Evolutionary conservation across 2,113 vertebrate species (phyloP).

Genomic region (Misgurnus anguillicaudatus): DNA sequence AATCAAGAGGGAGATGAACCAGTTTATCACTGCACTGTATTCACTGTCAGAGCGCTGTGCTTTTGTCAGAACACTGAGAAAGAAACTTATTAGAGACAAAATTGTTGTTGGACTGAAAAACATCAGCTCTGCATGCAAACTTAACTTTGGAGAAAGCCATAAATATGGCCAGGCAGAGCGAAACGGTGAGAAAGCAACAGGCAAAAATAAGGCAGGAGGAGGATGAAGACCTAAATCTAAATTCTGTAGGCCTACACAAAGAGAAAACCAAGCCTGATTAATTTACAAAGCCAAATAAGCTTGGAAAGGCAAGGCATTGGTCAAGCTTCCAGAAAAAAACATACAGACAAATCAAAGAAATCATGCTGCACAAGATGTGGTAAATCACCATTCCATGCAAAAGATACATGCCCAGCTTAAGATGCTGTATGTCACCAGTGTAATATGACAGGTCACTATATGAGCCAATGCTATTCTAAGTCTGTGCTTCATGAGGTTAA

Average conservation of each 20-base stretch:
- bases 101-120: too few relatives aligned
- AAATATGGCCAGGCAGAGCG: too few relatives aligned
- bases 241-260: constrained; percentile 2
- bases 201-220: too few relatives aligned
- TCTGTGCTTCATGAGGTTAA: background rate
- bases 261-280: background rate
- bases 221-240: background rate
- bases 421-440: too few relatives aligned
- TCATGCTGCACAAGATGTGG: background rate
- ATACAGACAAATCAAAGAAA: background rate
- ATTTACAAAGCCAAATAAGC: background rate
- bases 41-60: too few relatives aligned
- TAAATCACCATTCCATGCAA: background rate
- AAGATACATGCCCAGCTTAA: too few relatives aligned
- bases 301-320: background rate
- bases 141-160: background rate
- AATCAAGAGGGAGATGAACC: too few relatives aligned
- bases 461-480: background rate
- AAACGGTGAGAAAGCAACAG: too few relatives aligned
- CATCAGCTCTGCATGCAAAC: background rate
- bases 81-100: too few relatives aligned
- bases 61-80: too few relatives aligned
- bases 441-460: background rate
- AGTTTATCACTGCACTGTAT: too few relatives aligned
- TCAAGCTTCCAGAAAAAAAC: background rate